phyloP scores from a whole-genome alignment of 2,113 vertebrate genomes.

The Saiga tatarica region DNA sequence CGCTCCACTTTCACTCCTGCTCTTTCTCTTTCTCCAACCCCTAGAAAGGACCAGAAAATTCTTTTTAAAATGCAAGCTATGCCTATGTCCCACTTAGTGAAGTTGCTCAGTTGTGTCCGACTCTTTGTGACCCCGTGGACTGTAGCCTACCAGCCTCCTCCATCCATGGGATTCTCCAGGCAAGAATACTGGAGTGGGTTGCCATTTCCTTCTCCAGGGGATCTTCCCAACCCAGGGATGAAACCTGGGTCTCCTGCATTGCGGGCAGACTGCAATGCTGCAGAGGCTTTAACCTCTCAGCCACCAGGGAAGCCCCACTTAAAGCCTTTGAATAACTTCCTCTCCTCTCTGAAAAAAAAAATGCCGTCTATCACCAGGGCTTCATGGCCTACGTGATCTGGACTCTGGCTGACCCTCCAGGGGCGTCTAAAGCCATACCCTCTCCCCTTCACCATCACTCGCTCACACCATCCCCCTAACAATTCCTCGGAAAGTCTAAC shows the following conservation, averaged over 20 bases:
- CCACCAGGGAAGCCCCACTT: not conserved
- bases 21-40: not conserved
- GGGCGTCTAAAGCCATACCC: not conserved
- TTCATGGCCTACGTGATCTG: not conserved
- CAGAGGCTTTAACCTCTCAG: no score
- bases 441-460: not conserved
- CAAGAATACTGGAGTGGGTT: no score
- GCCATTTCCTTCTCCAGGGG: no score
- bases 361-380: no score
- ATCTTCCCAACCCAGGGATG: no score
- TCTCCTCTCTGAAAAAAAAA: not conserved
- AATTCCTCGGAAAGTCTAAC: not conserved
- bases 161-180: no score
- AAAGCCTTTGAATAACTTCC: not conserved
- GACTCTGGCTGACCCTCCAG: not conserved
- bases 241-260: rapidly evolving
- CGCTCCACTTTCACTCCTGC: not conserved
- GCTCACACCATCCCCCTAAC: not conserved
- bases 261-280: no score
- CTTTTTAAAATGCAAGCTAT: not conserved
- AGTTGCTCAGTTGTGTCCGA: no score
- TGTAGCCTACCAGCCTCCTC: no score
- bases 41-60: not conserved
- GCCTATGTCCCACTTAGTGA: not conserved
- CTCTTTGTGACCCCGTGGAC: no score